Evolutionary conservation across 2,888 invertebrate species (phyloP), one percentile per base, ranked within the genome.

Genomic region (Drosophila macrospina): DNA sequence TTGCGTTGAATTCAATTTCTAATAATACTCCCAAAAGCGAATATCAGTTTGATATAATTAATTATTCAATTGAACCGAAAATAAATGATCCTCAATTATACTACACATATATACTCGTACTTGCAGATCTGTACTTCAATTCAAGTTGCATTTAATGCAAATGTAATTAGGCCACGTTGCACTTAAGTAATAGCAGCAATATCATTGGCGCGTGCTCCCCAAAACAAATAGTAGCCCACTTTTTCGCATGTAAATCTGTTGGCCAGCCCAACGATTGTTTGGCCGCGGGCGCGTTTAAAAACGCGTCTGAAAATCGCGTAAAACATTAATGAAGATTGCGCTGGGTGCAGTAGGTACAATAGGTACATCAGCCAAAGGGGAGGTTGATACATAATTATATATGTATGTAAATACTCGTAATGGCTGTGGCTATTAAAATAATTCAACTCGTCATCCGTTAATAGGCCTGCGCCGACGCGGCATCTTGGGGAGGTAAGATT

Each of bases 361-460:
- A 48, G 45, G 61, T 24, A 7, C 13, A 32, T 3, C 8, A 7
- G 8, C 13, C 26, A 39, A 11, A 4, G 39, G 11, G 10, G 28
- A 11, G 10, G 28, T 15, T 39, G 26, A 15, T 39, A 24, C 26
- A 44, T 61, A 57, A 61, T 57, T 69, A 59, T 69, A 42, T 47
- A 47, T 30, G 36, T 63, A 44, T 47, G 44, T 45, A 55, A 45
- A 62, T 62, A 54, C 34, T 37, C 62, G 64, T 74, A 83, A 83
- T 80, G 78, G 79, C 77, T 71, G 79, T 65, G 65, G 79, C 79
- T 80, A 81, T 81, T 83, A 77, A 83, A 81, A 69, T 70, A 74
- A 81, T 82, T 80, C 47, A 61, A 55, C 69, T 64, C 68, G 68
- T 62, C 52, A n/a, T n/a, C 42, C 47, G 36, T 26, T 34, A 65